These are phyloP conservation scores for Drosophila nasuta DNA, from an alignment of 1,140 invertebrate species.

Conservation along the genomic window DNA sequence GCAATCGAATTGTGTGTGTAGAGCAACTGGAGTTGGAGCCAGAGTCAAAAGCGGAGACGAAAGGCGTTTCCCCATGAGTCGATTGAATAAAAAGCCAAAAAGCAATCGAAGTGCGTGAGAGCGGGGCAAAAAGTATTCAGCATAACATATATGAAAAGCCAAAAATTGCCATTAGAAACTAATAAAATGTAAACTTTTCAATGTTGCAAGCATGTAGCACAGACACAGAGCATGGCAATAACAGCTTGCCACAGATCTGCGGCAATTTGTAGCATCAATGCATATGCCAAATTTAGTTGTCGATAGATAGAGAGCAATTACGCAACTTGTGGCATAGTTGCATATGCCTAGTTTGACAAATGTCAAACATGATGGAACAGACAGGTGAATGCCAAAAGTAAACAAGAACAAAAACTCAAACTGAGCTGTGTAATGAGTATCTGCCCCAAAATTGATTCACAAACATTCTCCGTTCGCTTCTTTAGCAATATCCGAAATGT, in stretches of 20 bases:
- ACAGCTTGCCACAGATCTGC: constrained; percentile 34
- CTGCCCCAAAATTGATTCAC: neutral
- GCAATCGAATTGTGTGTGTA: constrained; percentile 35
- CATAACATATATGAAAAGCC: constrained; percentile 15
- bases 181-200: constrained; percentile 58
- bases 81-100: constrained; percentile 50
- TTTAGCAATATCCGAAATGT: constrained; percentile 4
- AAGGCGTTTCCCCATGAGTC: constrained; percentile 38
- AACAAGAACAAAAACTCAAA: constrained; percentile 22
- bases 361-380: neutral
- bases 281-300: constrained; percentile 39
- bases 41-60: neutral
- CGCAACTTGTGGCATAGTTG: constrained; percentile 54
- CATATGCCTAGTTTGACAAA: constrained; percentile 17
- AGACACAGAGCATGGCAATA: constrained; percentile 3
- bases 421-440: neutral
- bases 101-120: constrained; percentile 38
- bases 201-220: constrained; percentile 10
- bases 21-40: neutral
- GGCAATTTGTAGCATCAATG: constrained; percentile 21
- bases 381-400: constrained; percentile 2
- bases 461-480: neutral
- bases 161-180: constrained; percentile 42
- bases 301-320: constrained; percentile 20
- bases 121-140: constrained; percentile 22